Percentiles rank a stretch among this genome's conserved stretches.
Evolutionary conservation across 2,888 invertebrate species (phyloP).

Genomic region (Idaea aversata): DNA sequence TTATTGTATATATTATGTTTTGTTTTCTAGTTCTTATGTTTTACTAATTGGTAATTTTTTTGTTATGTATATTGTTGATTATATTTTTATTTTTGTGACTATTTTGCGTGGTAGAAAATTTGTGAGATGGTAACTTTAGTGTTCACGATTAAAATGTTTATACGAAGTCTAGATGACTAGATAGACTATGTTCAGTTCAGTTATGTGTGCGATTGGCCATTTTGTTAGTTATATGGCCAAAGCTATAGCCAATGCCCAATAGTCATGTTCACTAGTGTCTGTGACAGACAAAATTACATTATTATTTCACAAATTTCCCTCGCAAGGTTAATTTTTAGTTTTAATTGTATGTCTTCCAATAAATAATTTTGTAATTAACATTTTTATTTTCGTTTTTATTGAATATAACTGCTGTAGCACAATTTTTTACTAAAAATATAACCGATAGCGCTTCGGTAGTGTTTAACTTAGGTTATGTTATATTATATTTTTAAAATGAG

Average conservation of each 20-base stretch:
- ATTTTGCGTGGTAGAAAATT: slow-evolving; percentile 6
- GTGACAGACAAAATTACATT: slow-evolving; percentile 20
- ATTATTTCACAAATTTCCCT: slow-evolving; percentile 8
- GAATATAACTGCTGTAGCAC: slow-evolving; percentile 51
- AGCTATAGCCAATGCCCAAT: background rate
- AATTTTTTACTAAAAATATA: slow-evolving; percentile 57
- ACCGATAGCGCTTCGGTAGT: slow-evolving; percentile 56
- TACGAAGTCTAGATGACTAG: background rate
- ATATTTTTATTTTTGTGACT: slow-evolving; percentile 1
- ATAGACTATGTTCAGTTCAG: background rate
- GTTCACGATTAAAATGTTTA: slow-evolving; percentile 15
- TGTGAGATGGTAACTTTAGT: background rate
- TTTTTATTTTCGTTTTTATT: slow-evolving; percentile 44
- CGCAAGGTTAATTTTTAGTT: slow-evolving; percentile 25
- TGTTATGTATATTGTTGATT: slow-evolving; percentile 32
- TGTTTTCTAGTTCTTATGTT: slow-evolving; percentile 35
- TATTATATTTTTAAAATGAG: slow-evolving; percentile 50
- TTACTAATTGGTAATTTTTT: slow-evolving; percentile 33
- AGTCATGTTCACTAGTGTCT: background rate
- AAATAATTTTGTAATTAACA: slow-evolving; percentile 47
- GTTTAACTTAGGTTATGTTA: slow-evolving; percentile 57
- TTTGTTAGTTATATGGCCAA: too few relatives aligned
- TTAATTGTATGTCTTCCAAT: slow-evolving; percentile 68
- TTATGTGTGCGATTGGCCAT: background rate
- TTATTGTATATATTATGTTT: slow-evolving; percentile 8